A percentile compares a stretch with the other conserved stretches of the same genome.
Conservation (phyloP, 2,797 vertebrate genomes). For the Notamacropus eugenii region DNA sequence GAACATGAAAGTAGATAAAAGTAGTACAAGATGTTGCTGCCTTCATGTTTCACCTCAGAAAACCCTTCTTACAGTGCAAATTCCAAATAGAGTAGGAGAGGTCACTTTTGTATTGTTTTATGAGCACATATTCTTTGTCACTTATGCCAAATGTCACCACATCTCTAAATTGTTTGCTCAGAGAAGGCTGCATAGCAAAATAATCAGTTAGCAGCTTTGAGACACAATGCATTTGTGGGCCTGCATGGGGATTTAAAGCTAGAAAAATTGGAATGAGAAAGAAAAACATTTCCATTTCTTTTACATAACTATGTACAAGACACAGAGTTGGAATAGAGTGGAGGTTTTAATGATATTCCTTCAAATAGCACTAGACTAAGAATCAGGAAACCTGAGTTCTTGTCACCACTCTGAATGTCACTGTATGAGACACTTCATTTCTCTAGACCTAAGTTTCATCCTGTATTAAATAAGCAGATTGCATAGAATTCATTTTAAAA, state of each 20-base stretch:
- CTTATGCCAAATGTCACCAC: not conserved
- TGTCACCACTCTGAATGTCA: not conserved
- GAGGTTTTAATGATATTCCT: not conserved
- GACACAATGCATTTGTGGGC: not conserved
- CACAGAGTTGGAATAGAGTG: not conserved
- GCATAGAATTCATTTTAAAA: not conserved
- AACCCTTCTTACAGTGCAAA: not conserved
- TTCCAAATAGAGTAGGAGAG: not conserved
- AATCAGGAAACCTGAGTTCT: not conserved
- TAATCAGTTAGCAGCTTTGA: constrained; percentile 2
- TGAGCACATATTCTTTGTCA: not conserved
- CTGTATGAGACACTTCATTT: not conserved
- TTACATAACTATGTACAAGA: not conserved
- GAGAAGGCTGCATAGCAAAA: not conserved
- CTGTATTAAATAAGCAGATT: not conserved
- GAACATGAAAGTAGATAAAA: constrained; percentile 19
- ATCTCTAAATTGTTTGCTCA: not conserved
- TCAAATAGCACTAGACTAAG: not conserved
- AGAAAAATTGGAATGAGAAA: not conserved
- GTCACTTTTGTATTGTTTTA: constrained; percentile 4
- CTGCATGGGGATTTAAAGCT: not conserved
- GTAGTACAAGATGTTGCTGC: not conserved
- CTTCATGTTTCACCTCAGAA: constrained; percentile 10
- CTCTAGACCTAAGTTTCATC: not conserved
- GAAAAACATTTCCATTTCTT: not conserved